Base-by-base conservation (phyloP, 2,113 vertebrate genomes). In the Dryoscopus gambensis region DNA sequence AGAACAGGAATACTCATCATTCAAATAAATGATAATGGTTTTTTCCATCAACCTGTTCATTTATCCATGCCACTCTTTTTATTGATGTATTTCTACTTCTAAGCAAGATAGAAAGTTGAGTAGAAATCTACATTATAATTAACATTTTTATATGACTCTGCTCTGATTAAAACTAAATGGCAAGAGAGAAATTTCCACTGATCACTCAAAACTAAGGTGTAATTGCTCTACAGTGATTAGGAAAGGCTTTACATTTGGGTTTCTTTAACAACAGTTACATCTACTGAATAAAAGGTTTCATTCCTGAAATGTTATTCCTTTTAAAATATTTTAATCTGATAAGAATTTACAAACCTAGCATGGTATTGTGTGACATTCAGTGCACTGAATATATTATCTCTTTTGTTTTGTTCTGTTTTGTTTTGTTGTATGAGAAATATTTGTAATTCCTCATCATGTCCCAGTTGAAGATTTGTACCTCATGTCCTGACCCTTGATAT, bases 111-210 rank as follows among this genome's bases (percentile, higher is more conserved):
- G n/a, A 62, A 60, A 49, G 65, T 69, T 94, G 83, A 88, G 50
- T 33, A 93, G 55, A 88, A 94, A 95, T 83, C 90, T 95, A 10
- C 62, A 82, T 84, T 93, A 55, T 81, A 85, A 94, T 96, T 95
- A 92, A 91, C 80, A 80, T 87, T 92, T 93, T 82, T 7, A 82
- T 90, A 84, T 50, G 46, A 73, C 86, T 47, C 11, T 69, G 53
- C 31, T 93, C 46, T 96, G 88, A 97, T 95, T 96, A 92, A 93
- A 90, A 82, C 47, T 88, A 93, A 91, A 93, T 87, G 65, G 69
- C 65, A 95, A 89, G 27, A 83, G 37, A 84, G n/a, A 90, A 90
- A 95, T 94, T 94, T 96, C 64, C 88, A 94, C 6, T 79, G 90
- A 93, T 93, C 79, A 55, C 70, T 93, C 71, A 88, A 87, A 96